Evolutionary conservation across 1,140 invertebrate species (phyloP), one percentile per base, ranked within the genome.

Genomic region (Ctenoplectra terminalis): DNA sequence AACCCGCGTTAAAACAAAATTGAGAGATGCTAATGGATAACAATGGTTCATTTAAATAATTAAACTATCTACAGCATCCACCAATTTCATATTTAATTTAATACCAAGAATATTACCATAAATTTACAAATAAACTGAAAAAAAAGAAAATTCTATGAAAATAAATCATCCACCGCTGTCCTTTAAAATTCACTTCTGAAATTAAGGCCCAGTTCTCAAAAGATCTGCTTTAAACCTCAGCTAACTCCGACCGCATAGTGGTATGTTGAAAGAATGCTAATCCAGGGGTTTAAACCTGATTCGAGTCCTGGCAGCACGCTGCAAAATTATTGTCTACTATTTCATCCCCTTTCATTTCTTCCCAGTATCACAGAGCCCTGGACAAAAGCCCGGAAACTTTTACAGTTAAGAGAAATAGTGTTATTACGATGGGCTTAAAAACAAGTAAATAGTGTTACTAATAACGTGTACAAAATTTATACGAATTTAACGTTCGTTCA

Each of bases 151-250:
- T 37, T 34, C 11, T 6, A 17, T 11, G 23, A 37, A 60, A 61
- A 61, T 17, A n/a, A n/a, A n/a, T 11, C 1, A 23, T 7, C 40
- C 40, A 9, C 23, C 20, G 34, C 9, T 31, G 20, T 37, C 20
- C 20, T 9, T 11, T 20, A 26, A 37, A 9, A 17, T 3, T 37
- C 23, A 37, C 31, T 37, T 9, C 34, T 34, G 23, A 64, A 64
- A 26, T 64, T 40, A 64, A n/a, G n/a, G 61, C 34, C 37, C 23
- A 7, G n/a, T 74, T 83, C 26, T 66, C 52, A 3, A n/a, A 34
- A 37, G 13, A 75, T 85, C 72, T 46, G 76, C 52, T 81, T 86
- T 76, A 84, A 84, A 84, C 50, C 66, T 67, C 74, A 58, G 74
- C 46, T 56, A 84, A 72, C 40, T 64, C 29, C 20, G 48, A 81